Evolutionary conservation across 2,888 invertebrate species (phyloP).

Genomic region (Pilophorus perplexus): DNA sequence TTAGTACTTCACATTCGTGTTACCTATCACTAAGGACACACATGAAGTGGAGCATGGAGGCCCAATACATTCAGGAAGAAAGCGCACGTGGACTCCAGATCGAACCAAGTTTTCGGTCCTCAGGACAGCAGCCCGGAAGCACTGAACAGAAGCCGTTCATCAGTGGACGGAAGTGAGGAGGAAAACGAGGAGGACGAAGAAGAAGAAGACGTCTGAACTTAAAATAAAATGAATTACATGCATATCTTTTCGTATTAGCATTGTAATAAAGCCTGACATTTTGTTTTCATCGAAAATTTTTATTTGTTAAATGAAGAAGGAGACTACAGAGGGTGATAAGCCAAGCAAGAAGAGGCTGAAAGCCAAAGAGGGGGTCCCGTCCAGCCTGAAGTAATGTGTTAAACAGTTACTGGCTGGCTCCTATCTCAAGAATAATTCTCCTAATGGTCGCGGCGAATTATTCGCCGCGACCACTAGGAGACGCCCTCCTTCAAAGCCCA

Average conservation of each 20-base stretch:
- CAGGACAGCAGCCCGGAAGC: no score
- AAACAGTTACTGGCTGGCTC: not conserved
- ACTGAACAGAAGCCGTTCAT: not conserved
- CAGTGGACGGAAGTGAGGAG: not conserved
- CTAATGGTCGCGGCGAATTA: no score
- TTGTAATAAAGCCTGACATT: no score
- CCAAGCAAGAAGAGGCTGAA: not conserved
- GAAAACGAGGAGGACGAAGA: not conserved
- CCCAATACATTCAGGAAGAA: slow-evolving; percentile 2
- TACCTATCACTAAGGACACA: no score
- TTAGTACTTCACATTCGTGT: no score
- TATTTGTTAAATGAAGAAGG: not conserved
- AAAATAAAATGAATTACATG: no score
- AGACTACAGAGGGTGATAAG: not conserved
- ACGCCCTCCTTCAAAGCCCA: not conserved
- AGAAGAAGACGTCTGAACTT: no score
- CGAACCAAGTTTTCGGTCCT: not conserved
- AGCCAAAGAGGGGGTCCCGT: not conserved
- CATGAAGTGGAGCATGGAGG: not conserved
- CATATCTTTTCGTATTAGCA: no score
- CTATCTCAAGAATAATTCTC: not conserved
- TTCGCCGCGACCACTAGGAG: not conserved
- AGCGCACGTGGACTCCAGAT: no score
- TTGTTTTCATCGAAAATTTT: no score
- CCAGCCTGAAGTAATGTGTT: not conserved